phyloP scores from a whole-genome alignment of 2,888 invertebrate genomes.

The Sisyra nigra region DNA sequence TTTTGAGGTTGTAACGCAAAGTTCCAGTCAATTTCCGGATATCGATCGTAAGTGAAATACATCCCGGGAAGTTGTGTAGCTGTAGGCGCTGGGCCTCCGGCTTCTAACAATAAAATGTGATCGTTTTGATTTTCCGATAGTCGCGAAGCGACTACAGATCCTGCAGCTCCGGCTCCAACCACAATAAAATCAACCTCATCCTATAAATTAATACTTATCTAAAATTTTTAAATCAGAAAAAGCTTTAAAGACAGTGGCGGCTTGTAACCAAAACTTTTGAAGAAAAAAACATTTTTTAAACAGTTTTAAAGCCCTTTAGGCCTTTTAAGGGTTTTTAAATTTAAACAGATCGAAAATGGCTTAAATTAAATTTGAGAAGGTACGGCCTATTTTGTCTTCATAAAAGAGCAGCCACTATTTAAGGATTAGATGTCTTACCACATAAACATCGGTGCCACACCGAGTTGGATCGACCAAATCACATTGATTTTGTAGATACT shows the following conservation, averaged over 20 bases:
- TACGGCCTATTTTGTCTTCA: too few relatives aligned
- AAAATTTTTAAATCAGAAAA: too few relatives aligned
- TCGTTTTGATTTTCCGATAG: conserved; percentile 8
- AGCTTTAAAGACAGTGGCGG: too few relatives aligned
- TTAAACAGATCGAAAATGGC: too few relatives aligned
- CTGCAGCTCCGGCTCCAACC: conserved; percentile 10
- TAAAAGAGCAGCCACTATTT: too few relatives aligned
- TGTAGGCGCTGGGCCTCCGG: conserved; percentile 10
- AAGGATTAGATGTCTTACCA: too few relatives aligned
- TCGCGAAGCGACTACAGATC: conserved; percentile 10
- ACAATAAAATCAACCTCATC: conserved; percentile 12
- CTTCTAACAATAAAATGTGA: conserved; percentile 10
- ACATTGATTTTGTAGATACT: not conserved
- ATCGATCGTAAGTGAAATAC: conserved; percentile 9
- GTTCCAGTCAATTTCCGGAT: conserved; percentile 10
- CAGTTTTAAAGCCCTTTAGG: too few relatives aligned
- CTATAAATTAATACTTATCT: conserved; percentile 1
- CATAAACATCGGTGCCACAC: not conserved
- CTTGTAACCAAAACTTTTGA: too few relatives aligned
- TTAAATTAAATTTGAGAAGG: too few relatives aligned
- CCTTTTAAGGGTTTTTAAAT: too few relatives aligned
- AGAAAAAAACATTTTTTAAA: too few relatives aligned
- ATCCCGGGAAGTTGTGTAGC: conserved; percentile 9
- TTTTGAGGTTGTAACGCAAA: conserved; percentile 8
- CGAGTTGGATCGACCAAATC: conserved; percentile 5